A percentile compares a stretch with the other conserved stretches of the same genome.
Evolutionary conservation across 2,113 vertebrate species (phyloP).

Genomic region (Panthera uncia): DNA sequence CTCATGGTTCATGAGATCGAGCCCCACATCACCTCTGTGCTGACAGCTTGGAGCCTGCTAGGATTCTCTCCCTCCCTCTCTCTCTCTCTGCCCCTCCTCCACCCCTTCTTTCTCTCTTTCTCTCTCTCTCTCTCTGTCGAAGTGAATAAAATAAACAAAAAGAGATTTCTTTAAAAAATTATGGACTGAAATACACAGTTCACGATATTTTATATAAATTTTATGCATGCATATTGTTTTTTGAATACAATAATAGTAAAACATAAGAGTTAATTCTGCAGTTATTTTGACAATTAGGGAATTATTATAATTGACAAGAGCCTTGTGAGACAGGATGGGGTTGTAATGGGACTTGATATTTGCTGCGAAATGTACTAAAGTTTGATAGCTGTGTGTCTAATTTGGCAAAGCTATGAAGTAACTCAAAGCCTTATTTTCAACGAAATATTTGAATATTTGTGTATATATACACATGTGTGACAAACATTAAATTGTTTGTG

Average conservation of each 20-base stretch:
- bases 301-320: not conserved
- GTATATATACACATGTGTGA: not conserved
- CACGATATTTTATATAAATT: not conserved
- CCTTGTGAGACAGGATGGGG: not conserved
- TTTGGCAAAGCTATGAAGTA: not conserved
- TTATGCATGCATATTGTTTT: not conserved
- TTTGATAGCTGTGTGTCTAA: not conserved
- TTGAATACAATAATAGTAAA: not conserved
- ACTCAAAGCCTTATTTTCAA: not conserved
- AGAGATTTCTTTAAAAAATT: not conserved
- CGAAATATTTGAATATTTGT: not conserved
- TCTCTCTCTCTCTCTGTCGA: too few species aligned
- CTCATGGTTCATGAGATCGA: too few species aligned
- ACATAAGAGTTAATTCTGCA: not conserved
- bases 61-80: too few species aligned
- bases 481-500: not conserved
- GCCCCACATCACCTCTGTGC: too few species aligned
- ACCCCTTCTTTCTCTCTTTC: too few species aligned
- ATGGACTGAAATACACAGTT: not conserved
- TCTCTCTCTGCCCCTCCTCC: too few species aligned
- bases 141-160: too few species aligned
- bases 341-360: not conserved
- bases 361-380: not conserved
- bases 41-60: too few species aligned
- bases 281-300: not conserved